These are phyloP conservation scores for Hipposideros armiger DNA, from an alignment of 2,113 vertebrate species.

Conservation along the genomic window DNA sequence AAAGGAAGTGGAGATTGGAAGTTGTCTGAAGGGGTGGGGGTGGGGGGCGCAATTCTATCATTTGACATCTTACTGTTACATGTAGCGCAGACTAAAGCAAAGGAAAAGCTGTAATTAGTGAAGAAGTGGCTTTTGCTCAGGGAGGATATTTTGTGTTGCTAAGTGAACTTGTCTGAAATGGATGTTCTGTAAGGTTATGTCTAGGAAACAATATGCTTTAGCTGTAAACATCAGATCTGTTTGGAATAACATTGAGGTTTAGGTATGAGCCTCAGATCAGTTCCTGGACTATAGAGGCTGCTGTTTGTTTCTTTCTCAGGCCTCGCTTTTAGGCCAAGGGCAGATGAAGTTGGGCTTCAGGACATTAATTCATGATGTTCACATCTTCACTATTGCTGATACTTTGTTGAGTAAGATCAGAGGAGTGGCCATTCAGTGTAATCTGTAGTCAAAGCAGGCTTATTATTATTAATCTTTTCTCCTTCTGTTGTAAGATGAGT, in stretches of 20 bases:
- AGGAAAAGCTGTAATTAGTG: not conserved
- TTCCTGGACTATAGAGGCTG: not conserved
- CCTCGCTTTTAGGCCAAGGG: not conserved
- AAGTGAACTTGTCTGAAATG: not conserved
- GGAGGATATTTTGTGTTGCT: conserved; percentile 1
- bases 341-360: not conserved
- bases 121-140: not conserved
- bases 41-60: not conserved
- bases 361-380: not conserved
- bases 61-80: not conserved
- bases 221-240: not conserved
- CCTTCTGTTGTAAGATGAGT: not conserved
- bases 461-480: conserved; percentile 13
- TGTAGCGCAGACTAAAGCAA: not conserved
- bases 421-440: not conserved
- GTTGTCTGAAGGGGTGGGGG: not conserved
- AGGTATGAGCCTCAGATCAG: not conserved
- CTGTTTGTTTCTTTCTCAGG: not conserved
- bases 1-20: conserved; percentile 5
- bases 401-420: conserved; percentile 20
- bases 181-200: not conserved
- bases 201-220: not conserved
- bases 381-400: not conserved
- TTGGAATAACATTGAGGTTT: conserved; percentile 12
- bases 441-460: not conserved